A percentile compares a stretch with the other conserved stretches of the same genome.
Conservation (phyloP, 1,140 invertebrate genomes). For the Trachymyrmex septentrionalis region DNA sequence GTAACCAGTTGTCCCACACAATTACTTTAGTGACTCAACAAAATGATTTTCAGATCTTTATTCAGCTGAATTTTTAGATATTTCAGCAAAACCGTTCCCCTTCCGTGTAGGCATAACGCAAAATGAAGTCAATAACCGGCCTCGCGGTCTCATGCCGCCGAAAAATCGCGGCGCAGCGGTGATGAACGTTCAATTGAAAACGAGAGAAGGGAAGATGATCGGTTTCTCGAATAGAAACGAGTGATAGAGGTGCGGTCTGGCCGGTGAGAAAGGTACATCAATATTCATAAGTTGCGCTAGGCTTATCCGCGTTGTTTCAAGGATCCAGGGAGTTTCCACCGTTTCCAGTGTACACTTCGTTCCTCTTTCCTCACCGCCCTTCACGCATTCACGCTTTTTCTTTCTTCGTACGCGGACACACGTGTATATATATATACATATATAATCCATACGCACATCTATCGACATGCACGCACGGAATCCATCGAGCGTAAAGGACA, state of each 20-base stretch:
- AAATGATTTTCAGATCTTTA: too few species aligned
- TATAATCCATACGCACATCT: not conserved
- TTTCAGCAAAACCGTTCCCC: too few species aligned
- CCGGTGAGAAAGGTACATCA: constrained; percentile 83
- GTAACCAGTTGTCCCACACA: too few species aligned
- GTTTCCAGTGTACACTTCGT: constrained; percentile 68
- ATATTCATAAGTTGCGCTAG: constrained; percentile 85
- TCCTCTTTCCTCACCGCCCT: constrained; percentile 9
- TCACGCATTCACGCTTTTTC: constrained; percentile 7
- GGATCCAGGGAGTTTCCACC: constrained; percentile 79
- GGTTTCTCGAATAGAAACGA: constrained; percentile 45
- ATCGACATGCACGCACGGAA: not conserved
- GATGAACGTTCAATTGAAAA: not conserved
- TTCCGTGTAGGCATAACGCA: not conserved
- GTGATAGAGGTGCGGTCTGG: constrained; percentile 68
- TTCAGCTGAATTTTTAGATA: too few species aligned
- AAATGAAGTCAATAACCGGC: not conserved
- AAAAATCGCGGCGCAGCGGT: not conserved
- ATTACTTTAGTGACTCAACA: too few species aligned
- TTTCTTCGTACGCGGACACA: not conserved
- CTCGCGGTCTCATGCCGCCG: not conserved
- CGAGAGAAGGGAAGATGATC: not conserved
- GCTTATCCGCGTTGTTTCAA: constrained; percentile 82
- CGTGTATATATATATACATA: constrained; percentile 9
- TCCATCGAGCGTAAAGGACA: constrained; percentile 43